These are phyloP conservation scores for Thalpophila matura DNA, from an alignment of 2,888 invertebrate genomes.

Conservation along the genomic window DNA sequence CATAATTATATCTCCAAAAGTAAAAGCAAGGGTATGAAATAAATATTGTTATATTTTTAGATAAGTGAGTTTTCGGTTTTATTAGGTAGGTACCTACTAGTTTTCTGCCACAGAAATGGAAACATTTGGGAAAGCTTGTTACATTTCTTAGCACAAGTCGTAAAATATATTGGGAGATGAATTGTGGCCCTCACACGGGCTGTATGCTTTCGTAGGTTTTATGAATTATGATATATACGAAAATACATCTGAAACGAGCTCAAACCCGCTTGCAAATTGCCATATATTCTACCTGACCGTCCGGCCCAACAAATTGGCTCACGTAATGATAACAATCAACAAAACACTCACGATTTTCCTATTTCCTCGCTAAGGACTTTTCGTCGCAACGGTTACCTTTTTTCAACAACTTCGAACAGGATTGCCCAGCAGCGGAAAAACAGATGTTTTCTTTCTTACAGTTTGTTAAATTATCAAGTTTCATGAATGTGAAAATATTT, in stretches of 20 bases:
- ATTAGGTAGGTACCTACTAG: background rate
- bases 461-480: conserved; percentile 32
- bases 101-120: conserved; percentile 33
- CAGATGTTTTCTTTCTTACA: conserved; percentile 19
- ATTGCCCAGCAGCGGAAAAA: conserved; percentile 19
- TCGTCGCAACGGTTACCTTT: conserved; percentile 43
- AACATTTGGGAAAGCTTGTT: conserved; percentile 51
- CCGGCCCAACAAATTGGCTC: conserved; percentile 53
- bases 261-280: conserved; percentile 62
- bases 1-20: background rate
- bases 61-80: conserved; percentile 23
- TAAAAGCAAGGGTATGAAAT: background rate
- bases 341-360: conserved; percentile 47
- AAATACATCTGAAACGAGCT: conserved; percentile 57
- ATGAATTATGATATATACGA: conserved; percentile 54
- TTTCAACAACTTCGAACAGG: conserved; percentile 14
- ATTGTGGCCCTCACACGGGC: conserved; percentile 49
- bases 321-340: conserved; percentile 61
- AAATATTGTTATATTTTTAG: conserved; percentile 11
- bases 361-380: conserved; percentile 47
- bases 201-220: conserved; percentile 46
- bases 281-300: conserved; percentile 64
- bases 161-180: conserved; percentile 64
- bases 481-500: conserved; percentile 6
- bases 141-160: conserved; percentile 55